Evolutionary conservation across 2,113 vertebrate genomes (phyloP), one percentile per base, ranked within the genome.

Genomic region (Copsychus sechellarum): DNA sequence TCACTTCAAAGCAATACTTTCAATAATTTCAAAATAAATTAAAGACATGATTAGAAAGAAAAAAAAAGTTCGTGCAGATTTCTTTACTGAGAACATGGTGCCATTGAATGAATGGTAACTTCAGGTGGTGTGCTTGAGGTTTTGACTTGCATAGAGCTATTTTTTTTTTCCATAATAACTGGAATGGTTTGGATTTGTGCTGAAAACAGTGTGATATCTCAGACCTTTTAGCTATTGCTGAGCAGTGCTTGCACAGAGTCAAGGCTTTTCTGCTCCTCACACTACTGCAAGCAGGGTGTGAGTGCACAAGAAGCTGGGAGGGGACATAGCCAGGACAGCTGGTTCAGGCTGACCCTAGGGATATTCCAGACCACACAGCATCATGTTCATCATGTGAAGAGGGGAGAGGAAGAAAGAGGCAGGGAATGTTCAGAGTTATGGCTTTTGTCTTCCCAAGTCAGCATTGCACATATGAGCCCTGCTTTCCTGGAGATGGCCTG

Each of bases 381-480:
- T 13, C 6, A 11, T 18, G 19, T 14, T 56, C 43, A 33, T 28
- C 50, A 29, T 8, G 10, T 14, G 24, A 45, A 73, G 56, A 12
- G 8, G 11, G 4, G 24, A 22, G 38, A 57, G 29, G 14, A 45
- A 22, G 5, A 56, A 28, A 33, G 12, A 15, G 15, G 15, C 11
- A 29, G 5, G n/a, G 16, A 7, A 29, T 7, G 1, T 51, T 57
- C 14, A 14, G 7, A 43, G 7, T 8, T 4, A 34, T 6, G 6
- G 11, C 0, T 2, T 66, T 50, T 77, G 12, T 60, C 33, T 48
- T 89, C 12, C 33, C 34, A 19, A 69, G 15, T 23, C 45, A 64
- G 2, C 1, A 0, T 3, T n/a, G 31, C 0, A 5, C 1, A 1
- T 19, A 42, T 3, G 20, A 85, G 8, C 29, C 40, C 12, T 6